Base-by-base conservation (phyloP, 1,140 invertebrate species). In the Trypoxylus dichotomus region DNA sequence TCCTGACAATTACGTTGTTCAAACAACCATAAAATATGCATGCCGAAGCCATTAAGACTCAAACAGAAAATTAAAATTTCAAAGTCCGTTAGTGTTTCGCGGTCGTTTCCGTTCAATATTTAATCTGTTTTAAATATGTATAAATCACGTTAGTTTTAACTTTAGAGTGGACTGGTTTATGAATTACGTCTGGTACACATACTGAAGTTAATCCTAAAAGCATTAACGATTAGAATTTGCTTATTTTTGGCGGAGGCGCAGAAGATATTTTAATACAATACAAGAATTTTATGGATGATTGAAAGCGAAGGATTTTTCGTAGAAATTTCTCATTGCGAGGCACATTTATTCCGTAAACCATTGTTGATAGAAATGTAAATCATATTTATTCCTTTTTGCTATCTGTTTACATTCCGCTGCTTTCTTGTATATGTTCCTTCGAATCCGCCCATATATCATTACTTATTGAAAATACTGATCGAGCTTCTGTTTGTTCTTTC, bases 11-110 rank as follows among this genome's bases (percentile, higher is more conserved):
- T 68, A 68, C 60, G 60, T 68, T 68, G 60, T 68, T 68, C 60
- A 68, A 68, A 68, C 60, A 68, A 24, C 24, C 60, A 68, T 68
- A 68, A 68, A 68, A 68, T 68, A 68, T 68, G 60, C 60, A 68
- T 29, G 19, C 25, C 21, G 24, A 29, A 24, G 24, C 60, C 24
- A 24, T 68, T 24, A 68, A 24, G 60, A 29, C 60, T 29, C 24
- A 24, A 68, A 68, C 13, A 24, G 60, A 68, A 68, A 68, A 68
- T 68, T 68, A 68, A 68, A 68, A 29, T 68, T 68, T 68, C 60
- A 68, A 68, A 68, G 5, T 25, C 24, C 24, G 24, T 15, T 7
- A 68, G 11, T 68, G 21, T 7, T 68, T 24, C 8, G 24, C 11
- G 21, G 60, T 68, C 60, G 27, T 15, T 24, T 10, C 24, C 24